phyloP scores from a whole-genome alignment of 2,888 invertebrate species.

The Brenthis daphne region DNA sequence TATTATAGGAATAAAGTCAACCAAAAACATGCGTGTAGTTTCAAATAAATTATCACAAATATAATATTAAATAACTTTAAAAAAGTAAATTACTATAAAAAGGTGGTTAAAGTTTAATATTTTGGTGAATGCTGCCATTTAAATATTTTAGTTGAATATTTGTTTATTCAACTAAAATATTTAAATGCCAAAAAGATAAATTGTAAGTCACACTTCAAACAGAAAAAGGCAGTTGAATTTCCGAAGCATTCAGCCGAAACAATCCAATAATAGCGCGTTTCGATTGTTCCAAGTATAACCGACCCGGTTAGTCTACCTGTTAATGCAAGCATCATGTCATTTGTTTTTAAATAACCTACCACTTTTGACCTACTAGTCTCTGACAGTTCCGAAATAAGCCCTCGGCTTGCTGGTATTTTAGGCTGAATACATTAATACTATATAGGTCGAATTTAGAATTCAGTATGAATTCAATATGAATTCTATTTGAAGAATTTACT shows the following conservation, averaged over 20 bases:
- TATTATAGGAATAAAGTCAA: no score
- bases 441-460: constrained; percentile 31
- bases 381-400: constrained; percentile 65
- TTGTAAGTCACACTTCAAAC: constrained; percentile 44
- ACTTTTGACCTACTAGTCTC: constrained; percentile 63
- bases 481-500: constrained; percentile 11
- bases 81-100: no score
- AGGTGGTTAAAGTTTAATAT: no score
- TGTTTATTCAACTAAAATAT: constrained; percentile 19
- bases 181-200: constrained; percentile 36
- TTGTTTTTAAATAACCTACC: constrained; percentile 70
- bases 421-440: constrained; percentile 39
- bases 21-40: no score
- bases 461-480: constrained; percentile 19
- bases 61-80: no score
- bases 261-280: constrained; percentile 75
- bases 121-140: no score
- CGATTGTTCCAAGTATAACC: constrained; percentile 75
- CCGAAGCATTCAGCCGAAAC: constrained; percentile 60
- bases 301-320: constrained; percentile 67
- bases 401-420: constrained; percentile 49
- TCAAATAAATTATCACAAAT: no score
- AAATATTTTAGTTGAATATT: no score
- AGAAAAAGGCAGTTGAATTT: constrained; percentile 59
- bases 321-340: constrained; percentile 71